These are phyloP conservation scores for Oxyruncus cristatus DNA, from an alignment of 2,113 vertebrate genomes.

Conservation along the genomic window DNA sequence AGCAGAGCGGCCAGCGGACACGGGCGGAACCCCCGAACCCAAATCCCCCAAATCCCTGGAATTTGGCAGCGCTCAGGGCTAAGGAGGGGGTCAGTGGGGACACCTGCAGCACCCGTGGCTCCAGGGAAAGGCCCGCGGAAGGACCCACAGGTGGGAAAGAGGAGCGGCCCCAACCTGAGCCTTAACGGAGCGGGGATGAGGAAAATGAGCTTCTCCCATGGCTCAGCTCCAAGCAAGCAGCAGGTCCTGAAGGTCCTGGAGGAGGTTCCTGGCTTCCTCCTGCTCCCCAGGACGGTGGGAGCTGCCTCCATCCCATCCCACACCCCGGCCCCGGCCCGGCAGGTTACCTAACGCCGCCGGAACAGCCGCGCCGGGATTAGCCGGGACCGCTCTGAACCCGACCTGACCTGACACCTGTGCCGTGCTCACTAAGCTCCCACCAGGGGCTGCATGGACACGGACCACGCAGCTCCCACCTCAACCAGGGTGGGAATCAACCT, in stretches of 20 bases:
- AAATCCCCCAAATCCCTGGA: neutral
- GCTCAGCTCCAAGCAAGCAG: rapidly evolving
- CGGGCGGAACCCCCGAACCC: neutral
- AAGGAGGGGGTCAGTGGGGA: neutral
- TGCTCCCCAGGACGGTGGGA: neutral
- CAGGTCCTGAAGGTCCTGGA: neutral
- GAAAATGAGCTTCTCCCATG: neutral
- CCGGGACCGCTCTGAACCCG: neutral
- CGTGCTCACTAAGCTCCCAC: neutral
- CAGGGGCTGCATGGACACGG: neutral
- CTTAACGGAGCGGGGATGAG: rapidly evolving
- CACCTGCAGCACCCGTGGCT: neutral
- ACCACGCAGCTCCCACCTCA: neutral
- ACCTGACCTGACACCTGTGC: neutral
- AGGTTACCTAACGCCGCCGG: neutral
- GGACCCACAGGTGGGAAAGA: neutral
- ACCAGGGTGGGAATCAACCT: neutral
- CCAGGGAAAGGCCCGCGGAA: rapidly evolving
- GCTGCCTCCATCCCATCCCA: neutral
- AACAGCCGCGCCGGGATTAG: neutral
- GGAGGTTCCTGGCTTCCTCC: neutral
- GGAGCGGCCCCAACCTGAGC: neutral
- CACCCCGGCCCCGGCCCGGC: neutral
- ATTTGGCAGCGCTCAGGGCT: neutral
- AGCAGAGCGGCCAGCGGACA: neutral